Evolutionary conservation across 2,888 invertebrate species (phyloP), one percentile per base, ranked within the genome.

Genomic region (Mycalesis mineus): DNA sequence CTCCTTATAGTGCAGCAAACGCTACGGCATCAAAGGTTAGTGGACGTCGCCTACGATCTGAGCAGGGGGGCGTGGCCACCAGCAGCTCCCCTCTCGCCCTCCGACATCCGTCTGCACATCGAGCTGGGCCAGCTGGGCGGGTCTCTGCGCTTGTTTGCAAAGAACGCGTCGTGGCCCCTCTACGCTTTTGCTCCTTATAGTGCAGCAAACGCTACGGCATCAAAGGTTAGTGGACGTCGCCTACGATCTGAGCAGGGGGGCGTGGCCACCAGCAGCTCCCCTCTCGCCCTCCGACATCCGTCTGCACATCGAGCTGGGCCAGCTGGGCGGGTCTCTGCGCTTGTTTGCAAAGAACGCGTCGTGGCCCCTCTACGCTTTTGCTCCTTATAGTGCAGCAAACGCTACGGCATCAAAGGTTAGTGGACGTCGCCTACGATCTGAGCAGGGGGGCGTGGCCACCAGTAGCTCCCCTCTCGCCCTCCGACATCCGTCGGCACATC

Each of bases 31-130:
- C 65, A 53, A 68, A 73, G 71, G 82, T 79, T 56, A 61, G 68
- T 45, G 7, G 42, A 28, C 5, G 91, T 98, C 64, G 94, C 97
- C 0, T 98, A 95, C 75, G 98, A 98, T 73, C 92, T 99, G 86
- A 84, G 92, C 22, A 81, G 89, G 2, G 92, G 92, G 0, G 70
- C 78, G 8, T 96, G 96, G 84, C 95, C 96, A 0, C 67, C 77
- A 9, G 42, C 62, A 57, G 68, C 79, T 54, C 80, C 84, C 9
- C 65, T 88, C 1, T 22, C 75, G 0, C 74, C 77, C 0, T 17
- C 61, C 0, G 74, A 84, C 41, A 72, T 90, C 28, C 22, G 69
- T 3, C 68, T 87, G 4, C 90, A 90, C 60, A 61, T 89, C 0
- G 90, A 90, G 62, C 41, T 90, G 1, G 90, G 89, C 0, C 90